phyloP scores from a whole-genome alignment of 92 coral and sea anemone species.

The Actinostola sp. region DNA sequence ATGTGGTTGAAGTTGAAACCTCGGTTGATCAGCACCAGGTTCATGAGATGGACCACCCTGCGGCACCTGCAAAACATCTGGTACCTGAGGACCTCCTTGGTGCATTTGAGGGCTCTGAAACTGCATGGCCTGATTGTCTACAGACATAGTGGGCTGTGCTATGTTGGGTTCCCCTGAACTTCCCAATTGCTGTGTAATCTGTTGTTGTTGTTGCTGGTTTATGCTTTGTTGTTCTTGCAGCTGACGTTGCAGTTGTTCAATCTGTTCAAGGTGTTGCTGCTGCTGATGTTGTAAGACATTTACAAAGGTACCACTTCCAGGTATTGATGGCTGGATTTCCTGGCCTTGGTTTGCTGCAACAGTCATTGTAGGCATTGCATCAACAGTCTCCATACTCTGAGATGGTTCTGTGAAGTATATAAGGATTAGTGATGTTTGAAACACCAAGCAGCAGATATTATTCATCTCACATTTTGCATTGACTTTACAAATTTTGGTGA shows the following conservation, averaged over 20 bases:
- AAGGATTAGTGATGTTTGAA: too few relatives aligned
- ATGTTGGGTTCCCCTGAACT: background rate
- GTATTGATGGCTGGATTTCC: constrained; percentile 4
- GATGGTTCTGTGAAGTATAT: constrained; percentile 13
- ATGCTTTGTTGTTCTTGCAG: constrained; percentile 89
- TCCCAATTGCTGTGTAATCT: constrained; percentile 42
- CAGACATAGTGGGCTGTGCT: constrained; percentile 40
- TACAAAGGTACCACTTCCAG: constrained; percentile 35
- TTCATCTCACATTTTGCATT: too few relatives aligned
- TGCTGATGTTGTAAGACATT: constrained; percentile 78
- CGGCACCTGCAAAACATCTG: constrained; percentile 18
- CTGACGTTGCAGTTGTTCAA: constrained; percentile 80
- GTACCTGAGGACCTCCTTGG: constrained; percentile 15
- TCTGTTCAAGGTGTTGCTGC: constrained; percentile 82
- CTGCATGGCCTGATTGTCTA: constrained; percentile 13
- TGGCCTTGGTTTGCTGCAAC: background rate
- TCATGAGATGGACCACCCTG: constrained; percentile 12
- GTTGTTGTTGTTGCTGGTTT: constrained; percentile 82
- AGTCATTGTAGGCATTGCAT: background rate
- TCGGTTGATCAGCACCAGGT: constrained; percentile 42
- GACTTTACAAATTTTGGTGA: too few relatives aligned
- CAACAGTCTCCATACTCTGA: constrained; percentile 4
- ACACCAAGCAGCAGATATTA: too few relatives aligned
- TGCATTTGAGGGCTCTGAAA: constrained; percentile 32
- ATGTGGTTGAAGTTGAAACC: constrained; percentile 91